These are phyloP conservation scores for Danio jaintianensis DNA, from an alignment of 2,797 vertebrate species.

Conservation along the genomic window DNA sequence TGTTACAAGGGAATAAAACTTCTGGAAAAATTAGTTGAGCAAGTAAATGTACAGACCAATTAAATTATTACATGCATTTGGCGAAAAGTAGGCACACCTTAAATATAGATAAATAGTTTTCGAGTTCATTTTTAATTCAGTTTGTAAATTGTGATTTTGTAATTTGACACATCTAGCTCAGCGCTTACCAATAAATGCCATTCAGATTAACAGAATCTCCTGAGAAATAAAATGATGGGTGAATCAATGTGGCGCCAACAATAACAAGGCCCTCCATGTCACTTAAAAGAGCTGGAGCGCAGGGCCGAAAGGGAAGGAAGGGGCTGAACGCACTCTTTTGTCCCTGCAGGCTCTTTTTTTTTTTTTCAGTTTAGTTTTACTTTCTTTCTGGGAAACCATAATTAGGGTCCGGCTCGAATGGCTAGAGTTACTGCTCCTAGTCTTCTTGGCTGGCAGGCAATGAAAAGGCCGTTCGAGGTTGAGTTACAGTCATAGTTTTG, in stretches of 20 bases:
- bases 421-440: conserved; percentile 50
- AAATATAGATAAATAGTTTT: neutral
- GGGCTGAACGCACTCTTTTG: conserved; percentile 45
- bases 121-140: neutral
- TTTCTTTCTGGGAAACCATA: conserved; percentile 62
- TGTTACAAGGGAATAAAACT: neutral
- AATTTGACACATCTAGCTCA: neutral
- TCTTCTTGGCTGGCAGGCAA: conserved; percentile 40
- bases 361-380: conserved; percentile 58
- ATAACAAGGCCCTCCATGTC: conserved; percentile 15
- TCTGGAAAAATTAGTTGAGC: neutral
- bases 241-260: neutral
- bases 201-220: conserved; percentile 17
- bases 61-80: neutral
- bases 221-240: conserved; percentile 31
- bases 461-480: conserved; percentile 33
- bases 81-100: neutral
- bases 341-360: conserved; percentile 39
- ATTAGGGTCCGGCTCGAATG: conserved; percentile 52
- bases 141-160: neutral
- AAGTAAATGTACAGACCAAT: neutral
- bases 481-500: conserved; percentile 49
- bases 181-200: neutral
- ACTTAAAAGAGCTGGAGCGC: conserved; percentile 14
- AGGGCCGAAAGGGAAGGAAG: conserved; percentile 26